A percentile compares a stretch with the other conserved stretches of the same genome.
Conservation (phyloP, 2,797 vertebrate genomes). For the Trematomus bernacchii region DNA sequence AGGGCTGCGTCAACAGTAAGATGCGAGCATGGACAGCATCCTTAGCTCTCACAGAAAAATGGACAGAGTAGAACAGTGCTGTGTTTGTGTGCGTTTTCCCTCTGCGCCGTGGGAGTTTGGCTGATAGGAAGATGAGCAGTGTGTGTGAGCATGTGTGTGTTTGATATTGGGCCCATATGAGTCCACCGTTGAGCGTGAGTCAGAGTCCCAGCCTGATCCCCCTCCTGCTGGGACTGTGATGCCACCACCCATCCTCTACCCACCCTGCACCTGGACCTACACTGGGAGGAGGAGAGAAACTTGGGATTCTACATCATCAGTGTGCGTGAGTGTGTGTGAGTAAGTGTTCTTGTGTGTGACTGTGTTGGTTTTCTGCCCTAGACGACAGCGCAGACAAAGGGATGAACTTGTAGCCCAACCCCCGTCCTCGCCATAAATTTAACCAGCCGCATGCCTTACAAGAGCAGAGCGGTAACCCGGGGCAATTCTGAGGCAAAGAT, state of each 20-base stretch:
- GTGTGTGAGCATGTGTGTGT: constrained; percentile 47
- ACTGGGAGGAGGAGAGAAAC: constrained; percentile 67
- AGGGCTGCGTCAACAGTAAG: constrained; percentile 46
- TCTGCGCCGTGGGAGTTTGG: constrained; percentile 69
- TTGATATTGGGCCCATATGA: constrained; percentile 70
- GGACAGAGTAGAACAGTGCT: constrained; percentile 51
- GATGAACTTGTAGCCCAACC: constrained; percentile 78
- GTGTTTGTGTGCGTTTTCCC: constrained; percentile 66
- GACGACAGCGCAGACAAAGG: constrained; percentile 79
- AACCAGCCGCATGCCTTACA: constrained; percentile 83
- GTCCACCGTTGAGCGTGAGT: constrained; percentile 76
- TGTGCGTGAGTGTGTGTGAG: constrained; percentile 56
- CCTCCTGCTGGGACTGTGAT: constrained; percentile 84
- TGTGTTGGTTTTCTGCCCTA: constrained; percentile 76
- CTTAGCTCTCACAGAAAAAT: constrained; percentile 55
- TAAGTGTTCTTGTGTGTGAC: constrained; percentile 67
- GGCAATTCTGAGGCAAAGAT: constrained; percentile 72
- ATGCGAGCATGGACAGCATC: constrained; percentile 54
- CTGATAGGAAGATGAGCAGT: constrained; percentile 62
- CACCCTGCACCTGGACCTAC: constrained; percentile 85
- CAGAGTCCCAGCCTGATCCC: constrained; percentile 76
- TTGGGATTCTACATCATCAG: constrained; percentile 68
- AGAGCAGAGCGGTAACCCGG: constrained; percentile 75
- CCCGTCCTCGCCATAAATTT: constrained; percentile 82
- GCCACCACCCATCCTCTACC: constrained; percentile 85